Evolutionary conservation across 2,113 vertebrate species (phyloP), one percentile per base, ranked within the genome.

Genomic region (Rattus norvegicus): DNA sequence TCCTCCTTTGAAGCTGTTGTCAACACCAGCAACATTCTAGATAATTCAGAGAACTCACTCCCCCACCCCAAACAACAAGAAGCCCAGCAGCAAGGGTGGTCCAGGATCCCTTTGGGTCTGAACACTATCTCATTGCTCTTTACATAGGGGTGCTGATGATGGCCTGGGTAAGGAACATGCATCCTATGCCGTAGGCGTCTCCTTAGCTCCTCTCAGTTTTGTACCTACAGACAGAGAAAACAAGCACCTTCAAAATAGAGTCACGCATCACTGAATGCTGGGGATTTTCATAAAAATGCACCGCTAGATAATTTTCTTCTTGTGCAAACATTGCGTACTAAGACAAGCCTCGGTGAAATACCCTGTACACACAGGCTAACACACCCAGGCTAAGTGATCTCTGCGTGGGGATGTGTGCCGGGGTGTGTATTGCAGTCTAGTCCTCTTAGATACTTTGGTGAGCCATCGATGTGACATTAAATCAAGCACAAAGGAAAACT

Each of bases 1-100:
- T 92, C 33, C 52, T 83, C 96, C 72, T 88, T 89, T 52, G 96
- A 67, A 80, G 24, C 36, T 70, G 43, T 67, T 85, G 39, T 88
- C 26, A 54, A 22, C 36, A 85, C 13, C 86, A 91, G 36, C 11
- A 81, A 72, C 72, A 75, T 75, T 96, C 89, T 93, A 90, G 39
- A 73, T 89, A 47, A 83, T 91, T 93, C 77, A 81, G 28, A 49
- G 5, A 76, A 69, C 36, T 93, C 30, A 13, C 59, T 19, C 19
- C 86, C 65, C 85, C n/a, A 83, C 52, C 69, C 43, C 67, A 56
- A 67, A 49, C 20, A 17, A 77, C 63, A 65, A n/a, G 30, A 75
- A 72, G 43, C 5, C 59, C 30, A 77, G 56, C 1, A 36, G 43
- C n/a, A 75, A 73, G 52, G 6, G 4, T 4, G 28, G 63, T 5